A percentile compares a stretch with the other conserved stretches of the same genome.
These are phyloP conservation scores for Notothenia rossii DNA, from an alignment of 2,113 vertebrate genomes.

Conservation along the genomic window DNA sequence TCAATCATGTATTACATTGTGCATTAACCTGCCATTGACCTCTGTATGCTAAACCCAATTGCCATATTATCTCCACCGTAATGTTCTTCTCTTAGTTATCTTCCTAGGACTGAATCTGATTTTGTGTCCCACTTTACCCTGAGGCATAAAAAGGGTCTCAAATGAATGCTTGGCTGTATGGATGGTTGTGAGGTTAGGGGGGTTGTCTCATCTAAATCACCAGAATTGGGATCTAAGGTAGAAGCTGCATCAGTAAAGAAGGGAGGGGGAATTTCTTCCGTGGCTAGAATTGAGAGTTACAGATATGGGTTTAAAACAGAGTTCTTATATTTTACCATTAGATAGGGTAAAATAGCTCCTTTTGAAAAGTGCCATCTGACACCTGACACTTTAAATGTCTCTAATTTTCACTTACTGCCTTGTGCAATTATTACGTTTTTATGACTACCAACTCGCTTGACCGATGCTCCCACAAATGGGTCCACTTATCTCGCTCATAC, in stretches of 20 bases:
- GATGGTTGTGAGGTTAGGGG: conserved; percentile 2
- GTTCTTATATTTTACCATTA: not conserved
- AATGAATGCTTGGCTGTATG: conserved; percentile 30
- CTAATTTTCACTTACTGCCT: conserved; percentile 42
- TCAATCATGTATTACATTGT: conserved; percentile 69
- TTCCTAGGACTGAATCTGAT: conserved; percentile 65
- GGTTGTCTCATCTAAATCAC: conserved; percentile 58
- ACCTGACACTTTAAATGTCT: conserved; percentile 22
- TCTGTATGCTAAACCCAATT: conserved; percentile 77
- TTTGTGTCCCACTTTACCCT: conserved; percentile 63
- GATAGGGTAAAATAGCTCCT: not conserved
- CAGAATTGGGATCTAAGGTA: conserved; percentile 16
- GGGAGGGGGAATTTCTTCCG: not conserved
- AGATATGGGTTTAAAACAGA: not conserved
- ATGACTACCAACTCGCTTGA: conserved; percentile 46
- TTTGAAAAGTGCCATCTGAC: not conserved
- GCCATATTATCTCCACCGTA: conserved; percentile 68
- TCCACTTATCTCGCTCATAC: conserved; percentile 54
- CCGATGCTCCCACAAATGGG: conserved; percentile 42
- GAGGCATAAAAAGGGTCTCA: conserved; percentile 50
- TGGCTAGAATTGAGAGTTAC: conserved; percentile 8
- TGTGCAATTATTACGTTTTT: conserved; percentile 36
- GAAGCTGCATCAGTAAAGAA: conserved; percentile 18
- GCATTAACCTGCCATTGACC: conserved; percentile 79
- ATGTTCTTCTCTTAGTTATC: conserved; percentile 68